Conservation (phyloP, 2,113 vertebrate genomes). For the Malurus melanocephalus region DNA sequence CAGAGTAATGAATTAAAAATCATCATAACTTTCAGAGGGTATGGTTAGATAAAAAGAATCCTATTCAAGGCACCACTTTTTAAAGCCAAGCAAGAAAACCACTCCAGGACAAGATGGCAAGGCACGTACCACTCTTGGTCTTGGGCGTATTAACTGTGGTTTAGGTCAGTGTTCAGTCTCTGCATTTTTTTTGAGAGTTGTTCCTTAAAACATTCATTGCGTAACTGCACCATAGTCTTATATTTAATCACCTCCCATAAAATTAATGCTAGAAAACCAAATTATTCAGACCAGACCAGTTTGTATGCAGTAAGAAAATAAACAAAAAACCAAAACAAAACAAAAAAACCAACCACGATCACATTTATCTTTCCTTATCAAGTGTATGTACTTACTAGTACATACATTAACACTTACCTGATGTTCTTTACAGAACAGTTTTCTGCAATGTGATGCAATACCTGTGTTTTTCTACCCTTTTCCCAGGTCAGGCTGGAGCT, state of each 20-base stretch:
- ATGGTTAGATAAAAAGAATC: background rate
- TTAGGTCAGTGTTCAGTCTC: background rate
- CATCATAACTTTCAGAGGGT: background rate
- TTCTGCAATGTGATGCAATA: background rate
- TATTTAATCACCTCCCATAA: background rate
- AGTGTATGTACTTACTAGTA: background rate
- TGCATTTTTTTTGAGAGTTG: background rate
- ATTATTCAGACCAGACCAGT: background rate
- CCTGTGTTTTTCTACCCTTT: constrained; percentile 46
- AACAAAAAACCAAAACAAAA: background rate
- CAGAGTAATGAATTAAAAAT: background rate
- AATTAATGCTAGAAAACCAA: background rate
- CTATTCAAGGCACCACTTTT: background rate
- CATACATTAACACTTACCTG: constrained; percentile 52
- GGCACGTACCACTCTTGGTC: background rate
- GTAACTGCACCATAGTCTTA: background rate
- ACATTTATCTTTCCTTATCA: background rate
- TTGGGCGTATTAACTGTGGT: background rate
- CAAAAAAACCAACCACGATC: background rate
- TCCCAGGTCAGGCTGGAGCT: constrained; percentile 25
- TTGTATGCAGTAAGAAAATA: background rate
- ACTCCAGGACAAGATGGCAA: background rate
- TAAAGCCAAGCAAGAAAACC: background rate
- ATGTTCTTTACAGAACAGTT: constrained; percentile 29
- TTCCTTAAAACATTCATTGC: background rate